Conservation (phyloP, 1,140 invertebrate species). For the Aphidius ervi region DNA sequence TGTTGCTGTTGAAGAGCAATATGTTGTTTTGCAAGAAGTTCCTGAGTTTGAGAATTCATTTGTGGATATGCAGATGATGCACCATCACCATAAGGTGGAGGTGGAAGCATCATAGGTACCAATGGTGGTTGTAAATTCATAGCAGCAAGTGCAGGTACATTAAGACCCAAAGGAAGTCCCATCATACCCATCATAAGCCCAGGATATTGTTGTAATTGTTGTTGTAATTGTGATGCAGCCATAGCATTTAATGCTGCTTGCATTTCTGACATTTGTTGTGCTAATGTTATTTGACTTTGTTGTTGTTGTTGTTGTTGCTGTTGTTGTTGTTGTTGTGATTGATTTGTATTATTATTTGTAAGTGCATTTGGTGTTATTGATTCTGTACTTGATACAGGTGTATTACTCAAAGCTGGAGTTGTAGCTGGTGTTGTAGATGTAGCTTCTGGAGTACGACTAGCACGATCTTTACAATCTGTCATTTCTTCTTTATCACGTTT, state of each 20-base stretch:
- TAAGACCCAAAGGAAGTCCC: slow-evolving; percentile 79
- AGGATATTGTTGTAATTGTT: slow-evolving; percentile 64
- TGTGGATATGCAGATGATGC: slow-evolving; percentile 52
- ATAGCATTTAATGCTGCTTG: slow-evolving; percentile 82
- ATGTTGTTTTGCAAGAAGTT: slow-evolving; percentile 66
- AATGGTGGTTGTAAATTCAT: slow-evolving; percentile 85
- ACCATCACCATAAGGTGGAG: slow-evolving; percentile 64
- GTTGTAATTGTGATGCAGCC: slow-evolving; percentile 74
- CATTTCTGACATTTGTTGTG: slow-evolving; percentile 80
- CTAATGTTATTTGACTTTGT: slow-evolving; percentile 57
- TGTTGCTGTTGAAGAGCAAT: slow-evolving; percentile 64
- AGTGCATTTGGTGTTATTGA: slow-evolving; percentile 54
- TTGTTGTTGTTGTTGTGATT: slow-evolving; percentile 30
- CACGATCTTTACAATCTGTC: slow-evolving; percentile 46
- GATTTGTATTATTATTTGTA: slow-evolving; percentile 49
- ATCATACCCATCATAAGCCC: slow-evolving; percentile 64
- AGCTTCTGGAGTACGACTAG: slow-evolving; percentile 54
- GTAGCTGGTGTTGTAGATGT: slow-evolving; percentile 61
- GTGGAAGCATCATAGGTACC: slow-evolving; percentile 86
- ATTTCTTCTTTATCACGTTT: slow-evolving; percentile 55
- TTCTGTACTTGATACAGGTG: slow-evolving; percentile 58
- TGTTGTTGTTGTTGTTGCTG: slow-evolving; percentile 23
- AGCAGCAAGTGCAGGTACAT: slow-evolving; percentile 76
- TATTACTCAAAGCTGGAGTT: slow-evolving; percentile 61
- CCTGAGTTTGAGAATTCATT: slow-evolving; percentile 48